Evolutionary conservation across 2,888 invertebrate genomes (phyloP).

Genomic region (Chrysodeixis includens): DNA sequence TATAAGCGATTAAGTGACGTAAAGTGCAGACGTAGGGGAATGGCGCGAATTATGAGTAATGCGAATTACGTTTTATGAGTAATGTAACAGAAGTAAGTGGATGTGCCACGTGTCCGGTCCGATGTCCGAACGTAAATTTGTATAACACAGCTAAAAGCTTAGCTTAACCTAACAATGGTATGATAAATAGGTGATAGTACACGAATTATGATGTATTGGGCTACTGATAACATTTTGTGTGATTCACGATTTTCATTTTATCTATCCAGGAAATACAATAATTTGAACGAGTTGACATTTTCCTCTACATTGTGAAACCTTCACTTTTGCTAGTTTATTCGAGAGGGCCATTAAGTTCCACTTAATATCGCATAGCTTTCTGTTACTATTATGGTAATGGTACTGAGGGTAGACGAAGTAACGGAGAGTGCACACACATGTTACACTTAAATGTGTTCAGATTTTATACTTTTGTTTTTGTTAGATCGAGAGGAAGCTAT

Average conservation of each 20-base stretch:
- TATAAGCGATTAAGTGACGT: too few species aligned
- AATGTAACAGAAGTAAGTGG: too few species aligned
- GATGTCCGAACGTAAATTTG: too few species aligned
- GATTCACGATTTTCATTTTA: neutral
- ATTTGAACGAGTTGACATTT: neutral
- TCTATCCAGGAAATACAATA: neutral
- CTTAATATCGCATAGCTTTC: slow-evolving; percentile 1
- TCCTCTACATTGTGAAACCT: neutral
- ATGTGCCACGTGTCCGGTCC: too few species aligned
- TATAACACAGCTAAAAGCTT: neutral
- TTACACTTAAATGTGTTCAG: slow-evolving; percentile 1
- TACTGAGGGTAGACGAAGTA: neutral
- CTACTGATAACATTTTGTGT: slow-evolving; percentile 4
- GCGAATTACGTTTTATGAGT: too few species aligned
- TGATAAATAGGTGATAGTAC: neutral
- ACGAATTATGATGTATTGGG: neutral
- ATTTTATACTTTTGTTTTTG: slow-evolving; percentile 2
- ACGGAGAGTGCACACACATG: slow-evolving; percentile 2
- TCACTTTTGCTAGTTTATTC: neutral
- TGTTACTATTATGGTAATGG: neutral
- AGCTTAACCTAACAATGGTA: neutral
- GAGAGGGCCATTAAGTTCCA: neutral
- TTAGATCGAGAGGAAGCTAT: neutral
- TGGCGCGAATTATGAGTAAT: too few species aligned
- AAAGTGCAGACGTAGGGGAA: too few species aligned